Conservation (phyloP, 2,797 vertebrate species). For the Phyllotis vaccarum region DNA sequence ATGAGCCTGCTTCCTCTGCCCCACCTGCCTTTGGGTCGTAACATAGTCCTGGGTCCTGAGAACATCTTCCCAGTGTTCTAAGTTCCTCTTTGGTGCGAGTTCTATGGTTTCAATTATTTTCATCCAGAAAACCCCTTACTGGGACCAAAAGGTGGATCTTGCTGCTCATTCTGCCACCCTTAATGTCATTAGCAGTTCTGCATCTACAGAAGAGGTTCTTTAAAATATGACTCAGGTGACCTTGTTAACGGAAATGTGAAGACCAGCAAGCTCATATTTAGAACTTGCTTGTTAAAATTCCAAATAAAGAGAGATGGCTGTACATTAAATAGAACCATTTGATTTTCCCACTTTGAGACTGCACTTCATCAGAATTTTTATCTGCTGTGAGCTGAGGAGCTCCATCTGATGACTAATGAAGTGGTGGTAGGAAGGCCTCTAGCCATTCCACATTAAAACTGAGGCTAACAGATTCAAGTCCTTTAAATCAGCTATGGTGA, state of each 20-base stretch:
- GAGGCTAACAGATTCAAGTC: constrained; percentile 16
- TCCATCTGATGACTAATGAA: neutral
- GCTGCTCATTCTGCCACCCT: neutral
- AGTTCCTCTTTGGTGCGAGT: neutral
- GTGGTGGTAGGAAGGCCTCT: neutral
- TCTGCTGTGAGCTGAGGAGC: neutral
- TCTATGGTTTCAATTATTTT: neutral
- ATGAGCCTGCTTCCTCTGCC: neutral
- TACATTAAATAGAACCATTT: constrained; percentile 27
- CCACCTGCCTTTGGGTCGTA: neutral
- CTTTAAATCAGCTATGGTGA: constrained; percentile 41
- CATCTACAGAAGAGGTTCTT: neutral
- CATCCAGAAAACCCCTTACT: neutral
- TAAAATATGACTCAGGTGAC: constrained; percentile 21
- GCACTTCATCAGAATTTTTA: constrained; percentile 48
- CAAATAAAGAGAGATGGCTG: constrained; percentile 54
- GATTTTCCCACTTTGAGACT: constrained; percentile 18
- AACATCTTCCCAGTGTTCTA: neutral
- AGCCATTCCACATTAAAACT: constrained; percentile 44
- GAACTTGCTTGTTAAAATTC: constrained; percentile 45
- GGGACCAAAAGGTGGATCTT: constrained; percentile 46
- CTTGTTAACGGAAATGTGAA: neutral
- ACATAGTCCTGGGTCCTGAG: neutral
- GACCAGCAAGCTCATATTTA: constrained; percentile 25
- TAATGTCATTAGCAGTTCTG: constrained; percentile 35